Percentiles rank a stretch among this genome's conserved stretches.
phyloP scores from a whole-genome alignment of 2,797 vertebrate genomes.

The Sarcophilus harrisii region DNA sequence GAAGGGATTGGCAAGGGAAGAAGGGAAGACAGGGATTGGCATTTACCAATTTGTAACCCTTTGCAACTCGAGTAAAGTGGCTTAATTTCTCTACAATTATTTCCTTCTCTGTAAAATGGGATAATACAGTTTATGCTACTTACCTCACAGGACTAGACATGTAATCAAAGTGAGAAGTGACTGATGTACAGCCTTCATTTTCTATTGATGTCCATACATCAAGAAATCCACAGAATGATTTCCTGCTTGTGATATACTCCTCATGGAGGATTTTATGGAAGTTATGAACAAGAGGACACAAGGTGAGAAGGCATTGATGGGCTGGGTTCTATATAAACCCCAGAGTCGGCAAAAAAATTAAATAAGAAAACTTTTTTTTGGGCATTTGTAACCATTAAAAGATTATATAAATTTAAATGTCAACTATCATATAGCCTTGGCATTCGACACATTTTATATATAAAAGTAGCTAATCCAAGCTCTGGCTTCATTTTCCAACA shows the following conservation, averaged over 20 bases:
- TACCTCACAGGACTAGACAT: no score
- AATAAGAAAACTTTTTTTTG: background rate
- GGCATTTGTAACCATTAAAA: background rate
- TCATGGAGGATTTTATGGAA: background rate
- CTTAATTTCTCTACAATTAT: no score
- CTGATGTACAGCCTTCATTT: slow-evolving; percentile 12
- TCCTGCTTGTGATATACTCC: background rate
- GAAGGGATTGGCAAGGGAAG: no score
- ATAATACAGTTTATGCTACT: background rate
- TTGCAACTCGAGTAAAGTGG: background rate
- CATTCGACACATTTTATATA: no score
- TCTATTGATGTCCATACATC: slow-evolving; percentile 35
- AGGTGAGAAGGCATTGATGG: background rate
- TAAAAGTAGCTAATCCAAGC: no score
- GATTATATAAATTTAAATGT: background rate
- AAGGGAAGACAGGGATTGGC: no score
- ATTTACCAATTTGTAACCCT: no score
- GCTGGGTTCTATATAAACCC: background rate
- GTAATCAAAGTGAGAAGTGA: background rate
- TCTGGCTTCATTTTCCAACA: background rate
- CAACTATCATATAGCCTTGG: background rate
- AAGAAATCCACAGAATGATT: slow-evolving; percentile 9
- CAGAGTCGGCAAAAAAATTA: background rate
- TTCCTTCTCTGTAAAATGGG: background rate
- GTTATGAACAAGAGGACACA: background rate